Base-by-base conservation (phyloP, 2,888 invertebrate species). In the Conistra vaccinii region DNA sequence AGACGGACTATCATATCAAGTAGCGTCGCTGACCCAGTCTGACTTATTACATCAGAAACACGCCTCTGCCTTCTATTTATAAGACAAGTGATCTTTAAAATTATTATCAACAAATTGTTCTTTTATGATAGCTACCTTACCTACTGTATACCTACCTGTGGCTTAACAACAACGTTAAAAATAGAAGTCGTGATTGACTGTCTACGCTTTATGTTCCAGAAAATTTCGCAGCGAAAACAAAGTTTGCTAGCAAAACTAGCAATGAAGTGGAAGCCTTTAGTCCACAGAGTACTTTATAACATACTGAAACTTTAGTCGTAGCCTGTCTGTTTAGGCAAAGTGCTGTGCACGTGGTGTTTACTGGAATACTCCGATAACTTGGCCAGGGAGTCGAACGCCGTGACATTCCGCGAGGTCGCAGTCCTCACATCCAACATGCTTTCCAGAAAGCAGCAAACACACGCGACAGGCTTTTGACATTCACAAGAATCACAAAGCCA, bases 11-110 rank as follows among this genome's bases (percentile, higher is more conserved):
- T 61, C 79, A 26, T 71, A 83, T 61, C 79, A 26, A 53, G 48
- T 26, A 17, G 29, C 32, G 23, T 48, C 10, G 57, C 23, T 83
- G 70, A 81, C 84, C 81, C 51, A 57, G n/a, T 63, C 42, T 63
- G 60, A 48, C 58, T 63, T 39, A 20, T 66, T 71, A 77, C 78
- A 77, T 78, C 69, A 81, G 58, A 62, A 73, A 78, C 83, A 73
- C 62, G 62, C 79, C 69, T 69, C 48, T 48, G 35, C 5, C 29
- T 14, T 58, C n/a, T 65, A 45, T 26, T 35, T 32, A 26, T 14
- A 26, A 20, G 32, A 42, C 10, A 29, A 58, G 32, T 53, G 26
- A 66, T 53, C 42, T 58, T 61, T 1, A 45, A 62, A 57, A 69
- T 35, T 45, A 73, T 48, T 29, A 39, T 55, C 42, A 7, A 39